These are phyloP conservation scores for Epizoanthus rinbou DNA, from an alignment of 92 coral and sea anemone genomes.

Conservation along the genomic window DNA sequence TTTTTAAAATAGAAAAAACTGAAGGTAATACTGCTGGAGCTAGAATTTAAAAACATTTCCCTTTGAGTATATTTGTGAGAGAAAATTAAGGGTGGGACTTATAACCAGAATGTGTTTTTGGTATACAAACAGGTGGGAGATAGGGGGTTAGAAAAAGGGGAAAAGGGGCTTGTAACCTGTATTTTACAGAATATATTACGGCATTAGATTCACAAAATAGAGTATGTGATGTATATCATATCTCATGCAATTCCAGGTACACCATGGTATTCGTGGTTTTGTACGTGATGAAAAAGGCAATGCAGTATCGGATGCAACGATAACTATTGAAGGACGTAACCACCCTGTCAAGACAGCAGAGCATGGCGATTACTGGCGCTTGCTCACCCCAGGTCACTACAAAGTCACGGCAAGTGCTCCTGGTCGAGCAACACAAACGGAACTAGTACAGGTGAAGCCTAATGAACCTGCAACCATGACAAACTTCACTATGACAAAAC, in stretches of 20 bases:
- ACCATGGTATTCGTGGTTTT: conserved; percentile 91
- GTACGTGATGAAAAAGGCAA: conserved; percentile 84
- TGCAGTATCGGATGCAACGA: conserved; percentile 75
- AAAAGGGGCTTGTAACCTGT: too few relatives aligned
- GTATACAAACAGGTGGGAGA: too few relatives aligned
- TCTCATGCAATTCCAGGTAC: conserved; percentile 62
- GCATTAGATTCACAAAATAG: too few relatives aligned
- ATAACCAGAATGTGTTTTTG: too few relatives aligned
- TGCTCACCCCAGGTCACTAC: conserved; percentile 88
- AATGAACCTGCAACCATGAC: conserved; percentile 73
- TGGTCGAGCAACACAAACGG: conserved; percentile 67
- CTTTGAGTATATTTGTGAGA: too few relatives aligned
- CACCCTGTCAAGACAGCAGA: conserved; percentile 88
- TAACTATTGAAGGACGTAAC: conserved; percentile 71
- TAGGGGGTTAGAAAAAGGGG: too few relatives aligned
- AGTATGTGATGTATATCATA: not conserved
- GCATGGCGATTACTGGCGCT: conserved; percentile 97
- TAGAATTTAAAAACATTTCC: too few relatives aligned
- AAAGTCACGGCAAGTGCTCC: conserved; percentile 80
- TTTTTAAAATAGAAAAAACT: too few relatives aligned
- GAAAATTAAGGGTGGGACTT: too few relatives aligned
- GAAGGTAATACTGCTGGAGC: too few relatives aligned
- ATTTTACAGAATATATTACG: not conserved
- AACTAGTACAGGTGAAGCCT: conserved; percentile 68
- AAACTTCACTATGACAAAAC: conserved; percentile 64